These are phyloP conservation scores for Phragmatobia fuliginosa DNA, from an alignment of 2,888 invertebrate genomes.

Conservation along the genomic window DNA sequence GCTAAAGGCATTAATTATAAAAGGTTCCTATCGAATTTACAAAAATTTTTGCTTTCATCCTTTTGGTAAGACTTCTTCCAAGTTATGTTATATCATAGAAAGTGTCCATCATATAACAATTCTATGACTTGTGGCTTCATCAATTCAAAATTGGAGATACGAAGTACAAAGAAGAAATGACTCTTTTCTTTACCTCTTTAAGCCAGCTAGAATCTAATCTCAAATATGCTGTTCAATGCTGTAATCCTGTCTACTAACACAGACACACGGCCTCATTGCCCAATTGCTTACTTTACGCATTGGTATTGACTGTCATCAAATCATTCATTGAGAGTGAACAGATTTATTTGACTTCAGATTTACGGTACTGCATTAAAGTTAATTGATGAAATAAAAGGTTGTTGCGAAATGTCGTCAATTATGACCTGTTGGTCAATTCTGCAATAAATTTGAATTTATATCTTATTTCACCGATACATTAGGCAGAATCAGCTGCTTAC, in stretches of 20 bases:
- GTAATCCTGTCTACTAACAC: not conserved
- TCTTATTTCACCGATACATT: not conserved
- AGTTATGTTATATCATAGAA: not conserved
- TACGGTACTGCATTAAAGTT: slow-evolving; percentile 9
- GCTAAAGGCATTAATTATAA: not conserved
- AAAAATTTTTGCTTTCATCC: not conserved
- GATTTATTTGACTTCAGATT: slow-evolving; percentile 9
- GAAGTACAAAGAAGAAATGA: not conserved
- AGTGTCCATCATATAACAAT: not conserved
- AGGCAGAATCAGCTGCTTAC: not conserved
- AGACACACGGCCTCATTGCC: not conserved
- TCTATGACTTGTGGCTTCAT: not conserved
- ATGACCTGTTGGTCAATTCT: not conserved
- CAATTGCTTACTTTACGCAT: slow-evolving; percentile 1
- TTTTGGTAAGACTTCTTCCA: not conserved
- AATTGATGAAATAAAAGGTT: slow-evolving; percentile 18
- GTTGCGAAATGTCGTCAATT: slow-evolving; percentile 16
- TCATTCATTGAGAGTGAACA: not conserved
- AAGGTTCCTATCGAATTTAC: not conserved
- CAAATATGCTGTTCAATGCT: not conserved
- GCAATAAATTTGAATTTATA: not conserved
- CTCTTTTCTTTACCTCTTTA: not conserved
- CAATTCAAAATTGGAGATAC: too few species aligned
- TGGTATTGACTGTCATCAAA: not conserved
- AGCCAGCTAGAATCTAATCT: not conserved